Conservation (phyloP, 2,113 vertebrate species). For the Melospiza georgiana region DNA sequence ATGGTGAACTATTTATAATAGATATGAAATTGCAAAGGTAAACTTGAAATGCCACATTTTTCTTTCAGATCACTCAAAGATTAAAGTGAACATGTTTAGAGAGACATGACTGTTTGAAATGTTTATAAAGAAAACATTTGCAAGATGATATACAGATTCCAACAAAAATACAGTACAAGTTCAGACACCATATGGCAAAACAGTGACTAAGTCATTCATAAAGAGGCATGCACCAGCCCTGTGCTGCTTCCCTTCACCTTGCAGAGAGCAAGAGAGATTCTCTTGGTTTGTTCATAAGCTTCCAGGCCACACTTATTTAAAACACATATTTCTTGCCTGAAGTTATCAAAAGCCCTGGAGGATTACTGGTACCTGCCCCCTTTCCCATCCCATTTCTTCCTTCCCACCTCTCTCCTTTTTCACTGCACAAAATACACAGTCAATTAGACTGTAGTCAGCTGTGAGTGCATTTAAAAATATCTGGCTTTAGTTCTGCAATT, state of each 20-base stretch:
- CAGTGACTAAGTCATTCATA: constrained; percentile 56
- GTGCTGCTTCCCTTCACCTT: constrained; percentile 9
- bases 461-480: not conserved
- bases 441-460: not conserved
- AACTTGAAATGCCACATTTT: constrained; percentile 44
- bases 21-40: constrained; percentile 28
- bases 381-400: not conserved
- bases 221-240: constrained; percentile 25
- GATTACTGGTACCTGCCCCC: not conserved
- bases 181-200: constrained; percentile 69
- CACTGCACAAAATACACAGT: not conserved
- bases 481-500: not conserved
- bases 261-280: constrained; percentile 10
- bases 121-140: constrained; percentile 75
- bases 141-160: constrained; percentile 64
- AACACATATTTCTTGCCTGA: not conserved
- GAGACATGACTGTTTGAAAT: constrained; percentile 70
- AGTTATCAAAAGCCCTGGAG: not conserved
- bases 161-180: constrained; percentile 66
- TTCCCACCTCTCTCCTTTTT: not conserved
- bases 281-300: not conserved
- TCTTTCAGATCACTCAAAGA: constrained; percentile 57
- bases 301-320: not conserved
- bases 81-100: constrained; percentile 69
- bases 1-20: constrained; percentile 5